Conservation (phyloP, 2,113 vertebrate species). For the Reinhardtius hippoglossoides region DNA sequence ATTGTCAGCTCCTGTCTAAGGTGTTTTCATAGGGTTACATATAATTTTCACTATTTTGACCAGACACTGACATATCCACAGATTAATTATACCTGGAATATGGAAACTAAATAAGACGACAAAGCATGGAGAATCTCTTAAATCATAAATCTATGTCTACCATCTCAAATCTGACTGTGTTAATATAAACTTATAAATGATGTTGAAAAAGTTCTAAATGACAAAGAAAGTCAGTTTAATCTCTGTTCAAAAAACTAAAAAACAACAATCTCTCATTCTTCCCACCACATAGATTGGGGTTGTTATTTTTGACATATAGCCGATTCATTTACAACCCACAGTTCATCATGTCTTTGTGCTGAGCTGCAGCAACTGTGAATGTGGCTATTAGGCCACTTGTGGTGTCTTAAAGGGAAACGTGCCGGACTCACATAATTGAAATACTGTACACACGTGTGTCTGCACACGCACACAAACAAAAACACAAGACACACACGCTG, state of each 20-base stretch:
- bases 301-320: slow-evolving; percentile 27
- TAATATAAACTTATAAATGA: slow-evolving; percentile 3
- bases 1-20: too few species aligned
- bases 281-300: not conserved
- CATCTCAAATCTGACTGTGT: slow-evolving; percentile 1
- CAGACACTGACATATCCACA: slow-evolving; percentile 36
- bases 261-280: slow-evolving; percentile 9
- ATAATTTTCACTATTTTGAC: not conserved
- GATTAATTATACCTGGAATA: slow-evolving; percentile 72
- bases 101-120: slow-evolving; percentile 40
- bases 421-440: slow-evolving; percentile 20
- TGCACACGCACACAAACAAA: slow-evolving; percentile 23
- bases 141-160: slow-evolving; percentile 10
- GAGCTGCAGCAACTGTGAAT: slow-evolving; percentile 42
- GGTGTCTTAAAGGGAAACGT: slow-evolving; percentile 46
- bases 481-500: not conserved
- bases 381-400: slow-evolving; percentile 60
- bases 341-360: slow-evolving; percentile 22
- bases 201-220: not conserved
- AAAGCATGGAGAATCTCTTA: slow-evolving; percentile 44
- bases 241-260: not conserved
- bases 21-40: too few species aligned
- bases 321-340: slow-evolving; percentile 24
- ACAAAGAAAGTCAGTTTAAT: slow-evolving; percentile 2
- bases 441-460: slow-evolving; percentile 25